Base-by-base conservation (phyloP, 2,888 invertebrate species). In the Aphodius granarius region DNA sequence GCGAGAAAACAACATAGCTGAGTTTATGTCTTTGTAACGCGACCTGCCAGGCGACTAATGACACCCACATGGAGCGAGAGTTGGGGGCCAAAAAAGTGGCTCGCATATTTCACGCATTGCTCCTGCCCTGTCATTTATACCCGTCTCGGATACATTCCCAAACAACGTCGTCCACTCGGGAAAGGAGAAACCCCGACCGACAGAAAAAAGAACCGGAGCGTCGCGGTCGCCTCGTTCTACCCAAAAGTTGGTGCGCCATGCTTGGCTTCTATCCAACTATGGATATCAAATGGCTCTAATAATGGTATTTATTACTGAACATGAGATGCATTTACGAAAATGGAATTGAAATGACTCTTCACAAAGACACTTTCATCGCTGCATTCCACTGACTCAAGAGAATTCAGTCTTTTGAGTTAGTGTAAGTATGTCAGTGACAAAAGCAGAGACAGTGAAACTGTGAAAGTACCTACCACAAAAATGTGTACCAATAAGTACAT, bases 91-190 rank as follows among this genome's bases (percentile, higher is more conserved):
- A 82, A 81, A 82, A 81, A 79, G 79, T 80, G 75, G 78, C 79
- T 43, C 43, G 78, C 83, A 83, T 83, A 83, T 83, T 83, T 83
- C 83, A 83, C 83, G 83, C 83, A 83, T 82, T 81, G 83, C 82
- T 82, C 80, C 81, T 81, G 82, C 81, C 80, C 79, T 79, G 81
- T 82, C 82, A 82, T 83, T 83, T 83, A 82, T 83, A 80, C 80
- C 81, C 81, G 81, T 82, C 82, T 77, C 77, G 79, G 79, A 79
- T 79, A 80, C 81, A 81, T 81, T 80, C 80, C 70, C 76, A 64
- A 73, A 70, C 76, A 66, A 76, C 73, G 73, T 73, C 73, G 73
- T 17, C 68, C 68, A 74, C 70, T 70, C 68, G 70, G 70, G 71
- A 74, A 70, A 70, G 74, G 68, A 70, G 63, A 43, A 63, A 70